These are phyloP conservation scores for Coleophora deauratella DNA, from an alignment of 2,888 invertebrate genomes.

Conservation along the genomic window DNA sequence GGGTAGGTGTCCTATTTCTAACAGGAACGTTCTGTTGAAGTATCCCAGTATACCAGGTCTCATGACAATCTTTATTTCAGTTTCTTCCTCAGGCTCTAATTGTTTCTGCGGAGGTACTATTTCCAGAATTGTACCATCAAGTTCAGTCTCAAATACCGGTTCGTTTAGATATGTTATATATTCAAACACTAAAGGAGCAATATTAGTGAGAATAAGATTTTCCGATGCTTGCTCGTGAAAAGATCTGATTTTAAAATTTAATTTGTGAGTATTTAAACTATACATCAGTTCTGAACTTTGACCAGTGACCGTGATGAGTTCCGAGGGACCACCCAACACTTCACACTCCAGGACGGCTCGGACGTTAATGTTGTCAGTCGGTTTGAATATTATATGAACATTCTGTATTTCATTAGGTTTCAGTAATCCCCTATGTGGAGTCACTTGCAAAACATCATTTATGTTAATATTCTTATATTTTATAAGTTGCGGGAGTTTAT, in stretches of 20 bases:
- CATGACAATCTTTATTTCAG: conserved; percentile 56
- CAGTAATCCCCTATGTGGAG: conserved; percentile 64
- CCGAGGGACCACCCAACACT: conserved; percentile 72
- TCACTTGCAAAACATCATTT: conserved; percentile 54
- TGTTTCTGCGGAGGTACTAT: conserved; percentile 53
- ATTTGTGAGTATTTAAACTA: conserved; percentile 47
- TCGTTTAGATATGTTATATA: conserved; percentile 53
- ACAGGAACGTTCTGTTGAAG: conserved; percentile 57
- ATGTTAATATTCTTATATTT: conserved; percentile 28
- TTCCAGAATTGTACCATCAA: conserved; percentile 57
- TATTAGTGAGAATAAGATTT: conserved; percentile 57
- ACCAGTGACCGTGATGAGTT: conserved; percentile 62
- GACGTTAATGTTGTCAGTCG: conserved; percentile 52
- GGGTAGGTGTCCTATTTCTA: conserved; percentile 72
- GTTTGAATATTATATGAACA: conserved; percentile 62
- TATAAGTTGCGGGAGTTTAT: conserved; percentile 37
- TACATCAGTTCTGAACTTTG: conserved; percentile 68
- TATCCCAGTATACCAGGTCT: conserved; percentile 71
- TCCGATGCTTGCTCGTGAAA: conserved; percentile 54
- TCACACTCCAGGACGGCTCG: conserved; percentile 64
- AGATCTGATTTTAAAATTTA: conserved; percentile 61
- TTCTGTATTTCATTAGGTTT: conserved; percentile 66
- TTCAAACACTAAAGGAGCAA: conserved; percentile 57
- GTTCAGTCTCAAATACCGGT: conserved; percentile 37
- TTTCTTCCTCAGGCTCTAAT: conserved; percentile 49